Evolutionary conservation across 2,888 invertebrate species (phyloP).

Genomic region (Blastobasis adustella): DNA sequence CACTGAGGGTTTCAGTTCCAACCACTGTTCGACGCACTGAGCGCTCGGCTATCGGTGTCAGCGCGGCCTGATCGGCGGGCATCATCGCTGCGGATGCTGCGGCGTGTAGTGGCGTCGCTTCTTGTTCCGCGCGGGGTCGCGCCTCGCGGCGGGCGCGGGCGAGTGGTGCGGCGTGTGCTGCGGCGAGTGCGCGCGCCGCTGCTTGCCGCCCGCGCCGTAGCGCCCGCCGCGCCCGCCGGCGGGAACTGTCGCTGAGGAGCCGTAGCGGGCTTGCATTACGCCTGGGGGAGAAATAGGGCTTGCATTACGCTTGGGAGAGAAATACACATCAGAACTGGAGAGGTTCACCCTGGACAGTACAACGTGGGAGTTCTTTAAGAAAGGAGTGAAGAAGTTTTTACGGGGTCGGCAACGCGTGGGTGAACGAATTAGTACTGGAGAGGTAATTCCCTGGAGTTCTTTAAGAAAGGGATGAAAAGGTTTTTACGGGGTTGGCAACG

Average conservation of each 20-base stretch:
- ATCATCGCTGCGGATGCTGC: conserved; percentile 43
- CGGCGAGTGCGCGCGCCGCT: conserved; percentile 30
- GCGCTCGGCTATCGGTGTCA: no score
- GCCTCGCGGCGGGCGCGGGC: conserved; percentile 12
- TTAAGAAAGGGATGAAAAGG: no score
- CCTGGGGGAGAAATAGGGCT: conserved; percentile 37
- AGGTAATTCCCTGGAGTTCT: no score
- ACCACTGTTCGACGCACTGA: no score
- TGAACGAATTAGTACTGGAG: no score
- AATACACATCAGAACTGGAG: no score
- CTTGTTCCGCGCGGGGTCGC: conserved; percentile 11
- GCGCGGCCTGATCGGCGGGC: background rate
- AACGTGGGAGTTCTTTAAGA: no score
- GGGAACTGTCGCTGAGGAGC: conserved; percentile 17
- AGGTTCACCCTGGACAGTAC: no score
- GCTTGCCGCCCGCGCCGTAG: conserved; percentile 14
- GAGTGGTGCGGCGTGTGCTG: conserved; percentile 40
- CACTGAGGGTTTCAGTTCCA: no score
- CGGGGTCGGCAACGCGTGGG: no score
- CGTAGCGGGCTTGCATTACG: conserved; percentile 52
- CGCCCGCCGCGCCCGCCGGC: conserved; percentile 19
- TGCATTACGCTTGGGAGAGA: conserved; percentile 52
- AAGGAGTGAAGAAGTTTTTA: no score
- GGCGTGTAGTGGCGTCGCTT: conserved; percentile 29
- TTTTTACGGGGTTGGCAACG: no score